These are phyloP conservation scores for Bufo bufo DNA, from an alignment of 2,113 vertebrate genomes.

Conservation along the genomic window DNA sequence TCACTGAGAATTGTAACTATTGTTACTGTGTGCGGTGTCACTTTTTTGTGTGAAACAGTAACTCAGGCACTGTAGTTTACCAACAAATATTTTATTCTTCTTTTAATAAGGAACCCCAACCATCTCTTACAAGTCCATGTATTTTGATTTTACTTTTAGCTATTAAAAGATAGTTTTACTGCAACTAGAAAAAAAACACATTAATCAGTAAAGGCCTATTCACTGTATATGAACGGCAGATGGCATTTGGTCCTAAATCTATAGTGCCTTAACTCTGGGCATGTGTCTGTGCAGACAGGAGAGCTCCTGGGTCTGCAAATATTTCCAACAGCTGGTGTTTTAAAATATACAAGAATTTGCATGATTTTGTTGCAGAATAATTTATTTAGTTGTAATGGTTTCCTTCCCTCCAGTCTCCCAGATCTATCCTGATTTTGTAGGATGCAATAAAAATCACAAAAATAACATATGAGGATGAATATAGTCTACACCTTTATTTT, in stretches of 20 bases:
- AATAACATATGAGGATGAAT: too few relatives aligned
- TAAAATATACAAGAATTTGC: neutral
- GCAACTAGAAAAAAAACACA: neutral
- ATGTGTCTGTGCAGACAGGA: slow-evolving; percentile 9
- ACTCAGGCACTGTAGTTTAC: too few relatives aligned
- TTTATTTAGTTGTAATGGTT: neutral
- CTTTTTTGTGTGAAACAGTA: too few relatives aligned
- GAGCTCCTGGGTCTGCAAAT: neutral
- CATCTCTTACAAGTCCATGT: too few relatives aligned
- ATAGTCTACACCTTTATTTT: too few relatives aligned
- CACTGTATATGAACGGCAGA: neutral
- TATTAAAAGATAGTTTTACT: neutral
- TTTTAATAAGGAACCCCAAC: too few relatives aligned
- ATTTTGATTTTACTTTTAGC: too few relatives aligned
- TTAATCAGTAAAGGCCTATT: neutral
- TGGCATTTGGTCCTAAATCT: neutral
- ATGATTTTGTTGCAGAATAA: neutral
- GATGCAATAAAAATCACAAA: neutral
- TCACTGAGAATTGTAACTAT: too few relatives aligned
- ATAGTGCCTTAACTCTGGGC: neutral
- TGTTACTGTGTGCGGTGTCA: too few relatives aligned
- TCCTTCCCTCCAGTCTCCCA: neutral
- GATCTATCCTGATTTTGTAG: neutral
- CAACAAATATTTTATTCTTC: too few relatives aligned
- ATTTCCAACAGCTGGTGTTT: neutral